Percentiles rank a stretch among this genome's conserved stretches.
Conservation (phyloP, 2,797 vertebrate genomes). For the Phoebastria nigripes region DNA sequence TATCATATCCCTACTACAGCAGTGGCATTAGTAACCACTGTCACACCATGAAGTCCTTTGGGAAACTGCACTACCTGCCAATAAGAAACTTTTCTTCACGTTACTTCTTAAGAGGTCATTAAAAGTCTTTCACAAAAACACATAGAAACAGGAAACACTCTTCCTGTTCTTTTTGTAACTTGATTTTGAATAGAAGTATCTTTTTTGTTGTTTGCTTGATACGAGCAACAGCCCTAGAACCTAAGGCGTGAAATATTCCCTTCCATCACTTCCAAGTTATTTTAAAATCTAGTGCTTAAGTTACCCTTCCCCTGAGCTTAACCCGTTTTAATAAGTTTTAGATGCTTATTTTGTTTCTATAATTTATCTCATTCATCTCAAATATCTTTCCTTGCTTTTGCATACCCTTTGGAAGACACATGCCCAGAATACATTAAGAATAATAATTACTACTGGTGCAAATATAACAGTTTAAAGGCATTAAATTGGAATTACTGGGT, state of each 20-base stretch:
- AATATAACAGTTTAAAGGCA: neutral
- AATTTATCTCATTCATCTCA: neutral
- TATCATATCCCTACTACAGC: neutral
- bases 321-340: neutral
- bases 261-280: neutral
- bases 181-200: neutral
- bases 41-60: neutral
- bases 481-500: neutral
- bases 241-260: neutral
- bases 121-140: neutral
- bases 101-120: neutral
- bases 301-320: neutral
- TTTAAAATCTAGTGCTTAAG: neutral
- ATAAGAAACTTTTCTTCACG: neutral
- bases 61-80: neutral
- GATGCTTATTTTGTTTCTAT: neutral
- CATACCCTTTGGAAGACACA: neutral
- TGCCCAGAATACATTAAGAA: neutral
- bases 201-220: neutral
- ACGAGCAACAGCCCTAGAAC: too few species aligned
- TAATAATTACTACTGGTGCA: neutral
- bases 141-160: neutral
- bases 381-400: neutral
- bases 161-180: neutral
- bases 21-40: neutral